Base-by-base conservation (phyloP, 2,888 invertebrate species). In the Pantelozetes paolii region DNA sequence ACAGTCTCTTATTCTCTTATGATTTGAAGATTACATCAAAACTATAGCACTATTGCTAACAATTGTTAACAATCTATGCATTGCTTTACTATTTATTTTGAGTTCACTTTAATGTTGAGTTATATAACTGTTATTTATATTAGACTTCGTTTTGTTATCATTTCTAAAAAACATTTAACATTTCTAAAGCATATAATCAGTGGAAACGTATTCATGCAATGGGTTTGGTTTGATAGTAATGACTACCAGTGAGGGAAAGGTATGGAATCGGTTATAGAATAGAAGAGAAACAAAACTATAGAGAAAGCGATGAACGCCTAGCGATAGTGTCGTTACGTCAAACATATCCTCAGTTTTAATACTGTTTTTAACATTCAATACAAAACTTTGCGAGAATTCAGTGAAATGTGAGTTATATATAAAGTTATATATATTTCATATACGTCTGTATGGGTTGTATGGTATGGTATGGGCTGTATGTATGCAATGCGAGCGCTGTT, bases 141-240 rank as follows among this genome's bases (percentile, higher is more conserved):
- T 64, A 64, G 40, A 40, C 36, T 40, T 36, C 64, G 30, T 64
- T 64, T 64, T 64, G 64, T 64, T 40, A 64, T 64, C 64, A 64
- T 40, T 64, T 64, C 64, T 64, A 40, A 64, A n/a, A 57, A 64
- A 64, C 64, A 30, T 64, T 64, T 36, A 64, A 64, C 64, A 64
- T 64, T 40, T 64, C 32, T 32, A 64, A 28, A 40, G 64, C 40
- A 64, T 40, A 64, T 64, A 64, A 64, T 64, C 64, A 64, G 64
- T 32, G 30, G 20, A 64, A 64, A 64, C 54, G 64, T 40, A 64
- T 64, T 64, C 36, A 64, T 64, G 64, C 36, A 40, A 64, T 64
- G 64, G 64, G 64, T 64, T 64, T 64, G 64, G 64, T 40, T 40
- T 64, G 64, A 64, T 64, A 32, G 64, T 20, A 40, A 64, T 64